Base-by-base conservation (phyloP, 2,113 vertebrate genomes). In the Brachionichthys hirsutus region DNA sequence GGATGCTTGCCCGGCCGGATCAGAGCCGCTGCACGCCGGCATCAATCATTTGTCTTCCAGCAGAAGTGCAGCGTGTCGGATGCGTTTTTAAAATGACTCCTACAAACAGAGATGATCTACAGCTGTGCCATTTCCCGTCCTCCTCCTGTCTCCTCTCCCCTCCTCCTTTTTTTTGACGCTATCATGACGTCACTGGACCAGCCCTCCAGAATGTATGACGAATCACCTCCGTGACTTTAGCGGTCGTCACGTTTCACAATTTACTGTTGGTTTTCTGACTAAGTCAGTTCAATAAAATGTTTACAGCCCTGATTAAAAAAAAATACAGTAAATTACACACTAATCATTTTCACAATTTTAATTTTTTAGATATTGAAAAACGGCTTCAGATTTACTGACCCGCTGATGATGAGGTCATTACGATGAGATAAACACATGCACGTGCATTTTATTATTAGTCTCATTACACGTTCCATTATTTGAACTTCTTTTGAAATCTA, bases 181-280 rank as follows among this genome's bases (percentile, higher is more conserved):
- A 77, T 24, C 56, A 11, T 87, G 76, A 87, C 80, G 67, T 84
- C 61, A 81, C n/a, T 9, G 45, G 44, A n/a, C 41, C 63, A 55
- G 42, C 57, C 54, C 40, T 9, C 53, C 53, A 67, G 73, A 56
- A 35, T 12, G 51, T 16, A 44, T 64, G 63, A 70, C 60, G 55
- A 55, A 41, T 63, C 22, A 45, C 8, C 34, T 54, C 18, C 30
- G 51, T n/a, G 24, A 22, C 4, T 5, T 34, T 2, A 19, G 5
- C 41, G 12, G 47, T 20, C 36, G 12, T 12, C 12, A 38, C 12
- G 9, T 38, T 38, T 10, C 12, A 6, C 5, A 4, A 6, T 35
- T 35, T 35, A 9, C 9, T 35, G 34, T 35, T 10, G 9, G 6
- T 38, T 10, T 38, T 12, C 36, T 11, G 6, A 12, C 6, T n/a